Base-by-base conservation (phyloP, 2,797 vertebrate species). In the Amniataba percoides region DNA sequence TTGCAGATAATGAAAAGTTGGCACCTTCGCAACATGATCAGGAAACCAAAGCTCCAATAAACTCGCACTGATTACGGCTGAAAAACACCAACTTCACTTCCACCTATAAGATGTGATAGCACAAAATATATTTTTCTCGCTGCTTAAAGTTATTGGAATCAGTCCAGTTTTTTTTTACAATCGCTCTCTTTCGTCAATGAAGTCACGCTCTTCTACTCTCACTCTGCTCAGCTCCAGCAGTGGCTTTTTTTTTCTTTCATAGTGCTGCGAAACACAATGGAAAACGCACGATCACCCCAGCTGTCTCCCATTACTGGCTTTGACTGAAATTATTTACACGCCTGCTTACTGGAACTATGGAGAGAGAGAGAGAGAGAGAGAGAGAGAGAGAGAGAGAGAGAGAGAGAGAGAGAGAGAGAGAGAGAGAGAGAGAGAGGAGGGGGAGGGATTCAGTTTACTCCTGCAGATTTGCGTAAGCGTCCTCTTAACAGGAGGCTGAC, bases 221-320 rank as follows among this genome's bases (percentile, higher is more conserved):
- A 72, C 77, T 78, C 83, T 83, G 67, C 66, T 59, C 67, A 72
- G 71, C 55, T 87, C 69, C 39, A 64, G 77, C 18, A 19, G 46
- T 80, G 76, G 65, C 48, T 72, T 71, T 77, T 76, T 59, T 77
- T 78, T 86, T 75, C 81, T 62, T 85, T 75, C 69, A 78, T 27
- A 36, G 27, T 14, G 59, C 75, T 61, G 73, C 77, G 87, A 83
- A 95, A 94, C 88, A 94, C 91, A 95, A 95, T 95, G 94, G 93
- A 95, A 95, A 95, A 92, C 61, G 87, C 83, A 91, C 85, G 75
- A 93, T 94, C 88, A 88, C 82, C 74, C 81, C 95, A 95, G 94
- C 92, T 95, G 95, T 93, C 90, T 95, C 75, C 81, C 89, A 95
- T 95, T 95, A 95, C 91, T 83, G 83, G 66, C 89, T 85, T 83